A percentile compares a stretch with the other conserved stretches of the same genome.
These are phyloP conservation scores for Altica lythri DNA, from an alignment of 2,888 invertebrate genomes.

Conservation along the genomic window DNA sequence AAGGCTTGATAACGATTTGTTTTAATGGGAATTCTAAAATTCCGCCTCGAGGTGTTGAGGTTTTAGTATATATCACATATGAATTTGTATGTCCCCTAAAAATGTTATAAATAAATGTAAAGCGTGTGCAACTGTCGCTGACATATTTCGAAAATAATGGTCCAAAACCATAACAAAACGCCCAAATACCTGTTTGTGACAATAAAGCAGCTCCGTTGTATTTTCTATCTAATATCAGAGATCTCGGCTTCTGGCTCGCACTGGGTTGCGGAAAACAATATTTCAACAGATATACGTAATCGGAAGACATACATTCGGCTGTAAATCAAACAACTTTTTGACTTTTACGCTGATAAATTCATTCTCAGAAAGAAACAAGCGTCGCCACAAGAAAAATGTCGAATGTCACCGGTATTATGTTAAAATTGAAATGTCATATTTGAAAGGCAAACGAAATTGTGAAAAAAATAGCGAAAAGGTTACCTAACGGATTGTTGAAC, in stretches of 20 bases:
- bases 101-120: neutral
- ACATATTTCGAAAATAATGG: constrained; percentile 8
- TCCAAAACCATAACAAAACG: constrained; percentile 2
- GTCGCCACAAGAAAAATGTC: constrained; percentile 9
- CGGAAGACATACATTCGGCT: constrained; percentile 45
- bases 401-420: constrained; percentile 5
- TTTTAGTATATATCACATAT: too few species aligned
- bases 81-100: too few species aligned
- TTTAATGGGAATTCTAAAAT: too few species aligned
- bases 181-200: constrained; percentile 8
- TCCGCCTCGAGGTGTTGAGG: too few species aligned
- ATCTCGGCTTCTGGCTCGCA: constrained; percentile 14
- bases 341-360: constrained; percentile 27
- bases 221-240: constrained; percentile 8
- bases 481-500: constrained; percentile 4
- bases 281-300: constrained; percentile 50
- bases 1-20: too few species aligned
- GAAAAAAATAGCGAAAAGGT: constrained; percentile 6
- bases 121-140: constrained; percentile 1
- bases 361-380: constrained; percentile 17
- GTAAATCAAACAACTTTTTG: constrained; percentile 42
- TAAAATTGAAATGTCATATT: constrained; percentile 15
- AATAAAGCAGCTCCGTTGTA: constrained; percentile 11
- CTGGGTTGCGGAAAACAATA: constrained; percentile 45
- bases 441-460: constrained; percentile 9